Base-by-base conservation (phyloP, 2,888 invertebrate species). In the Vesta saturnalis region DNA sequence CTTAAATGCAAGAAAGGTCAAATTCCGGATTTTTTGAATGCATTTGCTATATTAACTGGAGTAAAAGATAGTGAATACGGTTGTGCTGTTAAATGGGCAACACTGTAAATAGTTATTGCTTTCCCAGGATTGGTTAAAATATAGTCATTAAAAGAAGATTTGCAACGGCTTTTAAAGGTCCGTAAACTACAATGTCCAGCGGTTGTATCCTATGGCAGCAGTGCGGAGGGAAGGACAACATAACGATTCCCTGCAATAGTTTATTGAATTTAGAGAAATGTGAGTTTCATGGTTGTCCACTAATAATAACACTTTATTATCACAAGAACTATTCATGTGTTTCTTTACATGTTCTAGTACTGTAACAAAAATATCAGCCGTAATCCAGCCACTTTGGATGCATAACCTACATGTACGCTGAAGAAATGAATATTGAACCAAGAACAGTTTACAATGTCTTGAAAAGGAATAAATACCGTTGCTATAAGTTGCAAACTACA, bases 241-340 rank as follows among this genome's bases (percentile, higher is more conserved):
- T 30, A 30, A 30, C 30, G 30, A 30, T 30, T 30, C 30, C 30
- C 4, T 30, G 30, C 4, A 30, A 30, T 30, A 4, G 30, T 30
- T 30, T 30, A 30, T 30, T 30, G 10, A 30, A 30, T 30, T 30
- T 30, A 30, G 30, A 30, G 52, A 15, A 16, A 69, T 58, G 60
- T 76, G 75, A 3, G 70, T 66, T 55, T 68, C 69, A 60, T 77
- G 75, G 63, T 77, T 76, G 61, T 77, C 74, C 59, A 76, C 54
- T 5, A 77, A 15, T 0, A 76, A 30, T 6, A 77, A 43, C n/a
- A 72, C 39, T 55, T 72, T 30, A 30, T 30, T 30, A 30, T 30
- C 10, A 30, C 30, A 30, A 30, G 30, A 30, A 30, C 4, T 30
- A 30, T 30, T 30, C 10, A 6, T 30, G 30, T 30, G 30, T 30